A percentile compares a stretch with the other conserved stretches of the same genome.
These are phyloP conservation scores for Psilopogon haemacephalus DNA, from an alignment of 2,113 vertebrate species.

Conservation along the genomic window DNA sequence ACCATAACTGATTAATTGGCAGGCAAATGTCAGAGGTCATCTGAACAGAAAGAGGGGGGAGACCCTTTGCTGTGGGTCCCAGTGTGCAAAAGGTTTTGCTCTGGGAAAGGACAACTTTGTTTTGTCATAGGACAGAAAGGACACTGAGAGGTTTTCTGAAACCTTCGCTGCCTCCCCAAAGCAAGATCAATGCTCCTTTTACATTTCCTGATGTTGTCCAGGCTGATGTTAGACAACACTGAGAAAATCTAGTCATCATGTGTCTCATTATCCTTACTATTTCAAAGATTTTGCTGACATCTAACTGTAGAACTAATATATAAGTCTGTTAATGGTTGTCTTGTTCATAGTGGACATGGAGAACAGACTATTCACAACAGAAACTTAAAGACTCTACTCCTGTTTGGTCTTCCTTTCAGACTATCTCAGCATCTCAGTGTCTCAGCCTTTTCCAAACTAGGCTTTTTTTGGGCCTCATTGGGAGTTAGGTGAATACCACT, in stretches of 20 bases:
- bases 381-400: background rate
- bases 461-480: background rate
- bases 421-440: background rate
- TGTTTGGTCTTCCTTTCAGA: background rate
- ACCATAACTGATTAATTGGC: background rate
- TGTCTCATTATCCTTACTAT: background rate
- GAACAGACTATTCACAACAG: background rate
- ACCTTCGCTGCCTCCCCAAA: background rate
- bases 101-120: background rate
- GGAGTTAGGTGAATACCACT: background rate
- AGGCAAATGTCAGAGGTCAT: conserved; percentile 15
- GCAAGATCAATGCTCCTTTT: background rate
- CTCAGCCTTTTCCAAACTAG: background rate
- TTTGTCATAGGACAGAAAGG: background rate
- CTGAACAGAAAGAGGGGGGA: background rate
- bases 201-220: background rate
- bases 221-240: background rate
- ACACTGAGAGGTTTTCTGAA: background rate
- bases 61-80: background rate
- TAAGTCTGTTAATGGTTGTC: background rate
- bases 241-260: background rate
- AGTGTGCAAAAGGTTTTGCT: background rate
- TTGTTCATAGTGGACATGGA: background rate
- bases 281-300: background rate
- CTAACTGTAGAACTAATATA: background rate